These are phyloP conservation scores for Anastrepha obliqua DNA, from an alignment of 1,140 invertebrate species.

Conservation along the genomic window DNA sequence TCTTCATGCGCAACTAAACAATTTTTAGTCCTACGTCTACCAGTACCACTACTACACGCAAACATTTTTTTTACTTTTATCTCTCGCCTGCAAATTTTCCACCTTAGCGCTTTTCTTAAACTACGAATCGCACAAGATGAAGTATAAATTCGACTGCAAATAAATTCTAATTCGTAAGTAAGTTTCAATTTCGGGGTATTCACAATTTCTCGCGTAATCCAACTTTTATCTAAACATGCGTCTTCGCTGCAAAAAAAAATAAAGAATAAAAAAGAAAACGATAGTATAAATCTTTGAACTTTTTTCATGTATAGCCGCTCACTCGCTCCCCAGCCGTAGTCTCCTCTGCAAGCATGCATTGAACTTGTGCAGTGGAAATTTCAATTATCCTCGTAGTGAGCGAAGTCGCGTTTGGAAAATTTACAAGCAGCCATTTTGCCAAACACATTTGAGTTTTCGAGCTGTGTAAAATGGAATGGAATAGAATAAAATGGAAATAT, in stretches of 20 bases:
- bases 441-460: neutral
- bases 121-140: neutral
- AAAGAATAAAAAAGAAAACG: neutral
- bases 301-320: neutral
- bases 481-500: slow-evolving; percentile 62
- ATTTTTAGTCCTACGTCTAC: neutral
- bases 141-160: slow-evolving; percentile 43
- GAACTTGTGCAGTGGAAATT: slow-evolving; percentile 32
- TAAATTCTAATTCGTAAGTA: slow-evolving; percentile 42
- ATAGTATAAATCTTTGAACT: slow-evolving; percentile 26
- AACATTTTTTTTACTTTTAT: neutral
- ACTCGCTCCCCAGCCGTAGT: neutral
- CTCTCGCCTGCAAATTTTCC: neutral
- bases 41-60: neutral
- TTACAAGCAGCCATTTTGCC: slow-evolving; percentile 23
- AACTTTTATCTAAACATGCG: slow-evolving; percentile 51
- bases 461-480: slow-evolving; percentile 11
- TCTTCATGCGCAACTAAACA: slow-evolving; percentile 39
- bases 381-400: slow-evolving; percentile 40
- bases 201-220: slow-evolving; percentile 36
- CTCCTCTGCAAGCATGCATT: neutral
- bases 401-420: slow-evolving; percentile 37
- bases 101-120: neutral
- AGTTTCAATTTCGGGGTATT: slow-evolving; percentile 42
- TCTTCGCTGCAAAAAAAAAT: slow-evolving; percentile 10